phyloP scores from a whole-genome alignment of 2,797 vertebrate species.

The Enteromius paludinosus region DNA sequence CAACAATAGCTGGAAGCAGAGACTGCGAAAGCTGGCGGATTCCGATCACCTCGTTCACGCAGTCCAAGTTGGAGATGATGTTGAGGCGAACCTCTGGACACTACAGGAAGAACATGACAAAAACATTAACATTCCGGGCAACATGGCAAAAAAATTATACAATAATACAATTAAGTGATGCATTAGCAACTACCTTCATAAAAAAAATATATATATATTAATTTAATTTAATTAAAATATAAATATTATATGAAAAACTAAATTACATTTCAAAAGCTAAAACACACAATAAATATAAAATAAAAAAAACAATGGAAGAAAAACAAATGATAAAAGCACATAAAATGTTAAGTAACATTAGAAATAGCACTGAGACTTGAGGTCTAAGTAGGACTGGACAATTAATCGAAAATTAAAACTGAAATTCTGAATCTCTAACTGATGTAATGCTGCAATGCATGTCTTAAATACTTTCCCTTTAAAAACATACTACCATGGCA shows the following conservation, averaged over 20 bases:
- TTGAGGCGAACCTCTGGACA: constrained; percentile 92
- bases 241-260: background rate
- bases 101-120: constrained; percentile 62
- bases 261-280: background rate
- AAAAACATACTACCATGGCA: no score
- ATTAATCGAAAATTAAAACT: no score
- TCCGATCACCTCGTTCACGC: constrained; percentile 91
- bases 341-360: background rate
- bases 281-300: background rate
- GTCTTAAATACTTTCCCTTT: no score
- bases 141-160: no score
- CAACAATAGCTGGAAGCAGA: constrained; percentile 89
- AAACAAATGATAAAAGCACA: background rate
- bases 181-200: background rate
- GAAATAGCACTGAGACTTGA: background rate
- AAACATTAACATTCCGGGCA: background rate
- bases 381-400: no score
- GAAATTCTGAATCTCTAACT: no score
- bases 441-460: no score
- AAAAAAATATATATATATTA: background rate
- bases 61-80: constrained; percentile 93
- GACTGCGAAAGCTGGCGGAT: constrained; percentile 92
- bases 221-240: background rate
- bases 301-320: background rate
- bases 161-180: background rate